Percentiles rank a stretch among this genome's conserved stretches.
Evolutionary conservation across 2,113 vertebrate genomes (phyloP).

Genomic region (Oophaga pumilio): DNA sequence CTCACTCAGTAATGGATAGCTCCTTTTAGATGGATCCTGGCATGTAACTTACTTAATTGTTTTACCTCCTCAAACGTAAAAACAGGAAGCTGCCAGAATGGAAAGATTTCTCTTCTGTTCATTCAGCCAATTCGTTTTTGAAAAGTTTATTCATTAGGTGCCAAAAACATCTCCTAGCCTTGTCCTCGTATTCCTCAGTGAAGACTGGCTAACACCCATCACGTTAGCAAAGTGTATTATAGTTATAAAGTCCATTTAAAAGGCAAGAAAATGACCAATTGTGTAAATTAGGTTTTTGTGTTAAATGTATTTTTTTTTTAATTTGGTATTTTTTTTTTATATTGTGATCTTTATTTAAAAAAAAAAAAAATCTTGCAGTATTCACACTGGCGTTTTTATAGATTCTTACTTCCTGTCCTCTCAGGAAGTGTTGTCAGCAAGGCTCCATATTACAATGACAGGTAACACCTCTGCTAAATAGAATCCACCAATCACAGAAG

Average conservation of each 20-base stretch:
- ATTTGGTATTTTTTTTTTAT: too few relatives aligned
- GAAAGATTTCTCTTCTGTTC: not conserved
- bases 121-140: conserved; percentile 1
- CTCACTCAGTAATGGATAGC: not conserved
- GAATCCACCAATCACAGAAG: too few relatives aligned
- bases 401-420: too few relatives aligned
- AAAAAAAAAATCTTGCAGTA: too few relatives aligned
- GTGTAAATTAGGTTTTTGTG: too few relatives aligned
- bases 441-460: too few relatives aligned
- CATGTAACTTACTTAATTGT: conserved; percentile 25
- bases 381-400: too few relatives aligned
- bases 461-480: too few relatives aligned
- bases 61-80: conserved; percentile 24
- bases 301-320: too few relatives aligned
- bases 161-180: conserved; percentile 13
- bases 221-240: not conserved
- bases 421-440: too few relatives aligned
- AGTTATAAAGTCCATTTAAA: not conserved
- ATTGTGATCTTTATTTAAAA: too few relatives aligned
- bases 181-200: conserved; percentile 1
- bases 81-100: conserved; percentile 46
- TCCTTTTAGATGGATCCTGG: conserved; percentile 11
- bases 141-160: conserved; percentile 37
- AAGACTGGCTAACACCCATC: not conserved
- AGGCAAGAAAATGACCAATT: too few relatives aligned